Percentiles rank a stretch among this genome's conserved stretches.
Evolutionary conservation across 2,113 vertebrate genomes (phyloP).

Genomic region (Callaeas wilsoni): DNA sequence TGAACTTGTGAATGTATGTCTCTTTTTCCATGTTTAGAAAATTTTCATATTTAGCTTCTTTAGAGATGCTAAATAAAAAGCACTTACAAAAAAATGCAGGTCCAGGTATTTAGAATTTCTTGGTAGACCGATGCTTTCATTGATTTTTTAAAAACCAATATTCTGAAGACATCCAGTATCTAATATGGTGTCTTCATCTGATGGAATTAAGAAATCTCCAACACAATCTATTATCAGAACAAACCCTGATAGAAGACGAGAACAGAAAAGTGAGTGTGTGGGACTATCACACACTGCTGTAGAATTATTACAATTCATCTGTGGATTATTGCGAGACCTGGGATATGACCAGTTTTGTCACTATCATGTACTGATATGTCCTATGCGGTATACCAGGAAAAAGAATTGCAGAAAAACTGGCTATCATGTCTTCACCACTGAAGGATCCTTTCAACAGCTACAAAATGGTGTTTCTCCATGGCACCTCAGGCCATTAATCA

Average conservation of each 20-base stretch:
- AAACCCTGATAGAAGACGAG: not conserved
- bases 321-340: not conserved
- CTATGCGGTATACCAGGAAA: not conserved
- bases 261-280: not conserved
- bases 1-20: not conserved
- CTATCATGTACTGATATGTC: not conserved
- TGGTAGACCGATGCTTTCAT: not conserved
- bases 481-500: not conserved
- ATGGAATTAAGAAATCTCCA: not conserved
- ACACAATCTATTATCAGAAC: not conserved
- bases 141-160: not conserved
- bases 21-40: not conserved
- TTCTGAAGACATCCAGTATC: not conserved
- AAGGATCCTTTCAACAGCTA: not conserved
- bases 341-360: not conserved
- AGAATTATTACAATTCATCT: not conserved
- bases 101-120: not conserved
- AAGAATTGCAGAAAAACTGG: not conserved
- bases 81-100: not conserved
- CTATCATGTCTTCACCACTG: not conserved
- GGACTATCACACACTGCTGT: accelerated
- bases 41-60: not conserved
- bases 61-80: not conserved
- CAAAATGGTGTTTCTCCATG: not conserved
- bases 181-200: not conserved